Conservation (phyloP, 2,113 vertebrate species). For the Scopus umbretta region DNA sequence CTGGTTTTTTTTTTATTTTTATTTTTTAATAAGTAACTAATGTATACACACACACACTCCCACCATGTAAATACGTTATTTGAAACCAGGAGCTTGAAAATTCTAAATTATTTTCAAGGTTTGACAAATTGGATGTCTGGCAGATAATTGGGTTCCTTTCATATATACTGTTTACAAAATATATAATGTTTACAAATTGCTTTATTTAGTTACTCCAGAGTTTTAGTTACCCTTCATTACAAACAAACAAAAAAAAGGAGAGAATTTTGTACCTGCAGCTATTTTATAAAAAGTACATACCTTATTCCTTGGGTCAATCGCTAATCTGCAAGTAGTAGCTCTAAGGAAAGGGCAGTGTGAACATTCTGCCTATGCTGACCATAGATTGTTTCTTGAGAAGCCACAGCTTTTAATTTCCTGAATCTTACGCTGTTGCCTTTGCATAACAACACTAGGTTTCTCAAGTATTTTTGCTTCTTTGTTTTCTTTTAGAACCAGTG, state of each 20-base stretch:
- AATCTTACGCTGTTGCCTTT: neutral
- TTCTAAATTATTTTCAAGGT: neutral
- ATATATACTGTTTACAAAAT: neutral
- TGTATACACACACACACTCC: too few species aligned
- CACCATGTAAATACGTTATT: neutral
- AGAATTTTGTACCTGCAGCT: neutral
- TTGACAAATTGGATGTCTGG: neutral
- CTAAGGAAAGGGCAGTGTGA: neutral
- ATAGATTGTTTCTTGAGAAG: neutral
- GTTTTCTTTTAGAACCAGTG: neutral
- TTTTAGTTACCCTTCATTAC: neutral
- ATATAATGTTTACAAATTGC: neutral
- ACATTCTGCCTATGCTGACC: neutral
- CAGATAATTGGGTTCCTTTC: neutral
- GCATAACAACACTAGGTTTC: neutral
- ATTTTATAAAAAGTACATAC: neutral
- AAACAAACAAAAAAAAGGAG: too few species aligned
- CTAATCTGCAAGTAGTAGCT: neutral
- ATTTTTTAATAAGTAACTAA: neutral
- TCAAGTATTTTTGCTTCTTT: neutral
- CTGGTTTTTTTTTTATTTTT: neutral
- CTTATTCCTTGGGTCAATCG: neutral
- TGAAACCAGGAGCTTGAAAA: neutral
- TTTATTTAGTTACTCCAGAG: neutral
- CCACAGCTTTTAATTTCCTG: neutral